phyloP scores from a whole-genome alignment of 2,113 vertebrate species.

The Dasyurus viverrinus region DNA sequence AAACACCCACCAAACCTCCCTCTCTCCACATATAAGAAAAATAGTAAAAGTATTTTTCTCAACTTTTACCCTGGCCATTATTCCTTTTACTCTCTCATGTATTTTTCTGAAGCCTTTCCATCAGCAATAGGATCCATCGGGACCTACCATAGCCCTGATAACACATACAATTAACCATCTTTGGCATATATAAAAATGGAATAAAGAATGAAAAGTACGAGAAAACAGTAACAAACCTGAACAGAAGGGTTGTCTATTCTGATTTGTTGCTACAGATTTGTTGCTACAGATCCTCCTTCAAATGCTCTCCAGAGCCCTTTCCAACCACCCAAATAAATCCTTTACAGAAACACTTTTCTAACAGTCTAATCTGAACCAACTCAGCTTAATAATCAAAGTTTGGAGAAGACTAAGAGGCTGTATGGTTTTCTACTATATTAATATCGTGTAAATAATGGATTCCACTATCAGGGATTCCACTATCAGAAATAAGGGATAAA shows the following conservation, averaged over 20 bases:
- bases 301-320: not conserved
- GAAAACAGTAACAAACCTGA: not conserved
- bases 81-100: not conserved
- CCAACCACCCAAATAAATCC: not conserved
- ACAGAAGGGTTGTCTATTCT: not conserved
- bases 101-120: not conserved
- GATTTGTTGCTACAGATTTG: too few relatives aligned
- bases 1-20: not conserved
- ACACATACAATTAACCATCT: not conserved
- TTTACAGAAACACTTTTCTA: not conserved
- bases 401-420: not conserved
- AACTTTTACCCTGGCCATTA: not conserved
- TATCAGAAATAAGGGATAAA: not conserved
- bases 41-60: not conserved
- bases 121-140: not conserved
- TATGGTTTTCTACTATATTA: not conserved
- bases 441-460: not conserved
- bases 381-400: not conserved
- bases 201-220: not conserved
- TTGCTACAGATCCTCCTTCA: not conserved
- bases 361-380: not conserved
- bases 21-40: not conserved
- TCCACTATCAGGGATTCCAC: not conserved
- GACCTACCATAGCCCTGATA: not conserved
- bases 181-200: not conserved